Evolutionary conservation across 2,113 vertebrate species (phyloP).

Genomic region (Bombycilla garrulus): DNA sequence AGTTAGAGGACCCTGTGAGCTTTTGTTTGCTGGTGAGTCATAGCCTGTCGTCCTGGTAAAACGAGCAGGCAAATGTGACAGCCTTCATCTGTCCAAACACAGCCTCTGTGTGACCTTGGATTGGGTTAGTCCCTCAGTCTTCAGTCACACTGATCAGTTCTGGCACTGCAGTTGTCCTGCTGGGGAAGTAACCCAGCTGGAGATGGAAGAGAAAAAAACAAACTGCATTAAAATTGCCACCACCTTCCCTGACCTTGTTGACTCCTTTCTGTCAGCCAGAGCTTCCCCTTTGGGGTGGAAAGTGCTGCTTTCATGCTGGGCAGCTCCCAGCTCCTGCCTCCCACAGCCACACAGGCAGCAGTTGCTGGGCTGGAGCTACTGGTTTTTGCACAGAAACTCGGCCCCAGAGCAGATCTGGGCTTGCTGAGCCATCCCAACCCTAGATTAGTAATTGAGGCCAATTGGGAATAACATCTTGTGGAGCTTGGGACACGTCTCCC

Average conservation of each 20-base stretch:
- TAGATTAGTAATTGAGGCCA: neutral
- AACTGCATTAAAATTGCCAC: neutral
- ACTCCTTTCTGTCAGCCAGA: neutral
- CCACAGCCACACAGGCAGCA: neutral
- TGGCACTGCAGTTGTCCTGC: constrained; percentile 29
- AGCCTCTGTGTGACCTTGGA: neutral
- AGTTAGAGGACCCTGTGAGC: neutral
- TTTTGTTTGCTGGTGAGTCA: constrained; percentile 42
- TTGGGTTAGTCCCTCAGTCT: neutral
- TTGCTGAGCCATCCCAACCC: neutral
- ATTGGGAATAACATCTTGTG: neutral
- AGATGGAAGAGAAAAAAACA: neutral
- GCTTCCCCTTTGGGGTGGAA: neutral
- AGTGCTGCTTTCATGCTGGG: neutral
- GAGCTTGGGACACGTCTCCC: neutral
- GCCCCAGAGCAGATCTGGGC: neutral
- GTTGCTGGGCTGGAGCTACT: neutral
- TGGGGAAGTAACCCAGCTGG: constrained; percentile 25
- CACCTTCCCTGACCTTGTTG: neutral
- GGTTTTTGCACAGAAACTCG: neutral
- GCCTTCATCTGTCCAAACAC: constrained; percentile 52
- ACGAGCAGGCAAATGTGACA: neutral
- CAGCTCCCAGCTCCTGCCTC: neutral
- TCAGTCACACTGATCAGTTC: neutral
- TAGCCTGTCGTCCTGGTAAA: neutral